Conservation (phyloP, 2,888 invertebrate species). For the Thera obeliscata region DNA sequence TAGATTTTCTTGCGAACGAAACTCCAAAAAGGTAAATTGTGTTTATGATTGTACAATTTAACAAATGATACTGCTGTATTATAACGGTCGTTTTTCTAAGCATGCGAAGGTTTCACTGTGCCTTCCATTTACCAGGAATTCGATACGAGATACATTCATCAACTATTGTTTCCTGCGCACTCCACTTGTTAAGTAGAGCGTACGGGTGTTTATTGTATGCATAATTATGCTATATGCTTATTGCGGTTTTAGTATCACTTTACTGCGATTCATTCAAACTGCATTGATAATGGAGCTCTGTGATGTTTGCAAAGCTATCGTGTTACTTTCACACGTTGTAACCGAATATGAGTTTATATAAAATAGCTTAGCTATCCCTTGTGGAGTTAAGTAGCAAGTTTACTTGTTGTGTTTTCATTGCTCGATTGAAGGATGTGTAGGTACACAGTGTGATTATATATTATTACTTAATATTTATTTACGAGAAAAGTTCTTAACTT, state of each 20-base stretch:
- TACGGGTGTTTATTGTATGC: conserved; percentile 42
- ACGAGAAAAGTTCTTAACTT: too few relatives aligned
- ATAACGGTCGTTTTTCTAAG: neutral
- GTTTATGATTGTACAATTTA: too few relatives aligned
- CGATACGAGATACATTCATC: conserved; percentile 39
- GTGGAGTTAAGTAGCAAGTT: too few relatives aligned
- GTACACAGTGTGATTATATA: too few relatives aligned
- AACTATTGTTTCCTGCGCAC: conserved; percentile 54
- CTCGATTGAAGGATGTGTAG: too few relatives aligned
- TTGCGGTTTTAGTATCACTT: conserved; percentile 30
- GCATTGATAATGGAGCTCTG: neutral
- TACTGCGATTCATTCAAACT: conserved; percentile 15
- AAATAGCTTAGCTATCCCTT: too few relatives aligned
- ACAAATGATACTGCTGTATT: too few relatives aligned
- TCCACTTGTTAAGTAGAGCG: conserved; percentile 60
- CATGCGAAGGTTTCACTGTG: neutral
- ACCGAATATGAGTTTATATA: neutral
- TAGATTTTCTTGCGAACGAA: too few relatives aligned
- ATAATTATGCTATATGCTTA: conserved; percentile 22
- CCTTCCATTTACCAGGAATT: conserved; percentile 20
- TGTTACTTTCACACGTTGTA: conserved; percentile 6
- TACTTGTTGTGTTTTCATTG: too few relatives aligned
- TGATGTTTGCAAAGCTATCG: neutral
- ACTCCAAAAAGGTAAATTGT: too few relatives aligned
- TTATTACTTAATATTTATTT: too few relatives aligned